Evolutionary conservation across 2,797 vertebrate genomes (phyloP), one percentile per base, ranked within the genome.

Genomic region (Dromococcyx pavoninus): DNA sequence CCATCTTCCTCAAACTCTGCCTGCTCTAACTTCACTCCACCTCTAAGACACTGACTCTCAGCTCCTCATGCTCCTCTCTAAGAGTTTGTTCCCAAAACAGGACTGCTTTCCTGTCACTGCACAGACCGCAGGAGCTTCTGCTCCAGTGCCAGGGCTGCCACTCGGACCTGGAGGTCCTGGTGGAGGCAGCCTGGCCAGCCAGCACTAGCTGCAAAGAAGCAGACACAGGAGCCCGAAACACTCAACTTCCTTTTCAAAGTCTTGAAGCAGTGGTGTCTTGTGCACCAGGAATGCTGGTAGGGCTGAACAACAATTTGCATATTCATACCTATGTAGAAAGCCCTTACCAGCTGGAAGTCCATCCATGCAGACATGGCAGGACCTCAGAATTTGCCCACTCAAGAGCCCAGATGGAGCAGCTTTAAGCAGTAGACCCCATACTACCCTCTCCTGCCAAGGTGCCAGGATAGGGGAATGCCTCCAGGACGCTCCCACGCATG

Each of bases 401-500:
- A 86, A 32, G 17, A 60, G 43, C 70, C 71, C 79, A 69, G 48
- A 70, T 51, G 22, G 41, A 87, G 37, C 46, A 89, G 39, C 35
- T 79, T 79, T 83, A 88, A 88, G 64, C 37, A 70, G 48, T 4
- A 89, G 67, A 65, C 8, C 32, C 70, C 60, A 81, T 80, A 54
- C 57, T 95, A 97, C 96, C 94, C 76, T 93, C 95, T 90, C 66
- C 78, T 84, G 89, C 60, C 0, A 35, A 88, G 46, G 46, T 78
- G 54, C 88, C 93, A 84, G 86, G 89, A 39, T 54, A 19, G 25
- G 83, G 81, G 13, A 92, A 53, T 16, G 77, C 22, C 70, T 96
- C 92, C 43, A 80, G 79, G 46, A 91, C 1, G 41, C 92, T 96
- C 28, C 96, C 94, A 57, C 7, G 93, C 39, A 91, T 77, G 78